Conservation (phyloP, 2,888 invertebrate species). For the Oscheius sp. region DNA sequence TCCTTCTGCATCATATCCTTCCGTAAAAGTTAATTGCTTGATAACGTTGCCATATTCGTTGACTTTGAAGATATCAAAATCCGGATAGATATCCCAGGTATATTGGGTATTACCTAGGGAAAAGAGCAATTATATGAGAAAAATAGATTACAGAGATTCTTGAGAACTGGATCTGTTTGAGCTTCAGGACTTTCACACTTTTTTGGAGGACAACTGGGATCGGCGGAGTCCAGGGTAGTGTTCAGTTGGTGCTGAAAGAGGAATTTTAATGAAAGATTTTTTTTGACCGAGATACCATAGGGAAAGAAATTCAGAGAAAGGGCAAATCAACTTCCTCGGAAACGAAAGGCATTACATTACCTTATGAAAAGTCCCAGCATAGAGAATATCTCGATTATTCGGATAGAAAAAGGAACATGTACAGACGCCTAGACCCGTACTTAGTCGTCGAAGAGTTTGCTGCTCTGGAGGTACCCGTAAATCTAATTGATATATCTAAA, state of each 20-base stretch:
- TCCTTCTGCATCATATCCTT: constrained; percentile 65
- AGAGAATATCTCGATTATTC: constrained; percentile 50
- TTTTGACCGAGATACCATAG: not conserved
- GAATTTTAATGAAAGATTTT: not conserved
- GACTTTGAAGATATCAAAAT: constrained; percentile 64
- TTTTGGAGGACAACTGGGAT: constrained; percentile 55
- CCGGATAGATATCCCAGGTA: constrained; percentile 65
- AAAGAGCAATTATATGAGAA: not conserved
- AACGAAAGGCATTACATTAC: constrained; percentile 5
- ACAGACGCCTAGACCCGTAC: constrained; percentile 50
- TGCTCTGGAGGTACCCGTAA: constrained; percentile 17
- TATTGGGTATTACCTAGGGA: constrained; percentile 56
- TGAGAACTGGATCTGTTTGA: constrained; percentile 41
- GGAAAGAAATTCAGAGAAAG: no score
- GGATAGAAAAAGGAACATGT: constrained; percentile 58
- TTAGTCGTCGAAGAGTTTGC: constrained; percentile 25
- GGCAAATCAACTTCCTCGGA: no score
- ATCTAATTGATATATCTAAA: constrained; percentile 31
- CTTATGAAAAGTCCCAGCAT: constrained; percentile 54
- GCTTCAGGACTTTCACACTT: constrained; percentile 40
- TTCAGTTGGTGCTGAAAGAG: constrained; percentile 23
- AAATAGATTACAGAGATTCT: constrained; percentile 40
- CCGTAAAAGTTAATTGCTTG: constrained; percentile 51
- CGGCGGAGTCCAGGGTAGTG: not conserved
- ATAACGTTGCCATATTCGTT: constrained; percentile 62